phyloP scores from a whole-genome alignment of 1,140 invertebrate species.

The Charaxes varanes region DNA sequence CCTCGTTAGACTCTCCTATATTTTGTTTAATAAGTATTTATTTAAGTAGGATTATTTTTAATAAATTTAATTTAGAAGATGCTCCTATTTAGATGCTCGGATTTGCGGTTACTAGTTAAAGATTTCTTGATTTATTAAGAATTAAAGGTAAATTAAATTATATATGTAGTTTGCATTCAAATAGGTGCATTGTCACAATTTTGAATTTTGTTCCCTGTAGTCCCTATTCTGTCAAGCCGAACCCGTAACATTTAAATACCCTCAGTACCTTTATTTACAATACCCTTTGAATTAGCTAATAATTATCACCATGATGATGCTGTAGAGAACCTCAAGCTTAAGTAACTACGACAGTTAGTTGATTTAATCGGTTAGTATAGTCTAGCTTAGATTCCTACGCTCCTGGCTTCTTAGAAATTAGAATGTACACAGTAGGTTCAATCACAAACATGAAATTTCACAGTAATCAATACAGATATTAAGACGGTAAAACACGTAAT shows the following conservation, averaged over 20 bases:
- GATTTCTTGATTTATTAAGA: too few species aligned
- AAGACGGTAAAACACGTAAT: conserved; percentile 69
- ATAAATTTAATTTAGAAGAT: conserved; percentile 14
- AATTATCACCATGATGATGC: conserved; percentile 49
- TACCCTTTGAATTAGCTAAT: conserved; percentile 40
- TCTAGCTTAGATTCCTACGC: conserved; percentile 49
- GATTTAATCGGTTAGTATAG: conserved; percentile 39
- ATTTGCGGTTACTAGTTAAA: too few species aligned
- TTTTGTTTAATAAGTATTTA: conserved; percentile 38
- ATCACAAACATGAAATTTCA: conserved; percentile 27
- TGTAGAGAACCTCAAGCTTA: conserved; percentile 47
- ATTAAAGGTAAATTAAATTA: too few species aligned
- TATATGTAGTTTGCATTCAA: conserved; percentile 1
- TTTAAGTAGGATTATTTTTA: conserved; percentile 21
- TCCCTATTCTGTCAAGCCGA: conserved; percentile 68
- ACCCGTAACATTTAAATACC: conserved; percentile 61
- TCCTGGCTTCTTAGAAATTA: conserved; percentile 57
- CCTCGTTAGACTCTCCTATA: conserved; percentile 31
- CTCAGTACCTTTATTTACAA: conserved; percentile 27
- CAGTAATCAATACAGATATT: conserved; percentile 48
- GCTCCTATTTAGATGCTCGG: conserved; percentile 21
- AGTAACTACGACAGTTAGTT: conserved; percentile 39
- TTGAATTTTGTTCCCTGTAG: conserved; percentile 35
- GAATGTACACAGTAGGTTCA: conserved; percentile 24
- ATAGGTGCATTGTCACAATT: conserved; percentile 20